Evolutionary conservation across 2,113 vertebrate species (phyloP).

Genomic region (Oncorhynchus tshawytscha): DNA sequence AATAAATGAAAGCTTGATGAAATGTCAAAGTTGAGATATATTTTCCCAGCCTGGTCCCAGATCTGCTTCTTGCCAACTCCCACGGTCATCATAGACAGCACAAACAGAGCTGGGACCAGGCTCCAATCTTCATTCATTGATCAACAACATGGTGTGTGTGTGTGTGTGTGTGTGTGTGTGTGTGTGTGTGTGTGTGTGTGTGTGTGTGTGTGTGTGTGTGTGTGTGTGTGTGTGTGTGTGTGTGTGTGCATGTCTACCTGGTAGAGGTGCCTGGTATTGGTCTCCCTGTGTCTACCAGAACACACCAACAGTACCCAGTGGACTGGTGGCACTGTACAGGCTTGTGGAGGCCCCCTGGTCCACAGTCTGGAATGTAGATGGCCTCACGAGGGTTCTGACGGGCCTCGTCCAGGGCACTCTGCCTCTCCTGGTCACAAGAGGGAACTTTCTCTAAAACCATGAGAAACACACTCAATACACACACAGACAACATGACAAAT

Average conservation of each 20-base stretch:
- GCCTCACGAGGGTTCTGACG: constrained; percentile 84
- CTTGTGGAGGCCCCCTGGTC: constrained; percentile 87
- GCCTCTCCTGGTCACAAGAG: constrained; percentile 96
- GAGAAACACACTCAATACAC: constrained; percentile 65
- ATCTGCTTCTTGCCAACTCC: too few relatives aligned
- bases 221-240: too few relatives aligned
- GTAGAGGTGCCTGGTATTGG: constrained; percentile 95
- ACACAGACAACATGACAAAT: not conserved
- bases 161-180: too few relatives aligned
- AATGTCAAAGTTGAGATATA: too few relatives aligned
- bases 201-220: too few relatives aligned
- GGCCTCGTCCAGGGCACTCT: constrained; percentile 89
- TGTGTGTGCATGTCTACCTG: constrained; percentile 68
- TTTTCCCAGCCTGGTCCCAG: too few relatives aligned
- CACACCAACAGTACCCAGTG: constrained; percentile 98
- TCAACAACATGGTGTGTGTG: too few relatives aligned
- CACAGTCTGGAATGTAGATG: constrained; percentile 95
- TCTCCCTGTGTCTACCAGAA: constrained; percentile 91
- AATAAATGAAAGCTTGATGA: too few relatives aligned
- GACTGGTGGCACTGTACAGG: constrained; percentile 98
- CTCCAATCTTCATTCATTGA: too few relatives aligned
- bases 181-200: too few relatives aligned
- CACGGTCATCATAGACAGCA: too few relatives aligned
- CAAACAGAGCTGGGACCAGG: too few relatives aligned
- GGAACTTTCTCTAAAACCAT: constrained; percentile 91